Percentiles rank a stretch among this genome's conserved stretches.
phyloP scores from a whole-genome alignment of 2,888 invertebrate genomes.

The Dyspetes luteomarginatus region DNA sequence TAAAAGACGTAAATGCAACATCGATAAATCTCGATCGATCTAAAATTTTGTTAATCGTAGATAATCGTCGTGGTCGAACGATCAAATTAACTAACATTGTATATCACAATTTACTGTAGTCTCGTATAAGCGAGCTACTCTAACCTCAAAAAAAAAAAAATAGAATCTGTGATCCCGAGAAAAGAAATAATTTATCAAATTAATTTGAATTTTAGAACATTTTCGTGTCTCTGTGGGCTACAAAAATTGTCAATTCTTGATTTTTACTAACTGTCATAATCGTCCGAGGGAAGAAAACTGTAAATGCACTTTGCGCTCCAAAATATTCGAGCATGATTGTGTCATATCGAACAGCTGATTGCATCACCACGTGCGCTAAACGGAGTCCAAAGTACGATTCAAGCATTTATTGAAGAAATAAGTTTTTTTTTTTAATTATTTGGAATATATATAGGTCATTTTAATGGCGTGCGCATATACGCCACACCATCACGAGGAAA shows the following conservation, averaged over 20 bases:
- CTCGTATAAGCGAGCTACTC: not conserved
- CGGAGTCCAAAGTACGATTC: constrained; percentile 56
- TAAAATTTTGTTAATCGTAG: constrained; percentile 67
- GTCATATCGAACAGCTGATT: constrained; percentile 49
- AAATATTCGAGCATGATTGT: constrained; percentile 47
- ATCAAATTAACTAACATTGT: constrained; percentile 68
- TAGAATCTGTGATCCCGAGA: too few species aligned
- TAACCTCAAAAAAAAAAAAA: constrained; percentile 50
- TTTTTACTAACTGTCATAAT: constrained; percentile 48
- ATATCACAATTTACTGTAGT: not conserved
- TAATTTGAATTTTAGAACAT: not conserved
- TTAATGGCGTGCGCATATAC: too few species aligned
- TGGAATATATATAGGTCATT: too few species aligned
- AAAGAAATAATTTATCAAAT: not conserved
- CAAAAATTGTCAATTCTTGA: not conserved
- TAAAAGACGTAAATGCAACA: constrained; percentile 26
- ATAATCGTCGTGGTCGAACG: constrained; percentile 62
- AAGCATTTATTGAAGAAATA: too few species aligned
- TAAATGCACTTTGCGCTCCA: constrained; percentile 44
- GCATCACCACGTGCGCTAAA: constrained; percentile 60
- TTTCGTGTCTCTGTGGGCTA: not conserved
- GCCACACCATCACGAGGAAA: too few species aligned
- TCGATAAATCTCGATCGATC: constrained; percentile 63
- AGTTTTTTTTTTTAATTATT: too few species aligned
- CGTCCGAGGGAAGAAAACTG: not conserved